Evolutionary conservation across 2,797 vertebrate species (phyloP), one percentile per base, ranked within the genome.

Genomic region (Peromyscus attwateri): DNA sequence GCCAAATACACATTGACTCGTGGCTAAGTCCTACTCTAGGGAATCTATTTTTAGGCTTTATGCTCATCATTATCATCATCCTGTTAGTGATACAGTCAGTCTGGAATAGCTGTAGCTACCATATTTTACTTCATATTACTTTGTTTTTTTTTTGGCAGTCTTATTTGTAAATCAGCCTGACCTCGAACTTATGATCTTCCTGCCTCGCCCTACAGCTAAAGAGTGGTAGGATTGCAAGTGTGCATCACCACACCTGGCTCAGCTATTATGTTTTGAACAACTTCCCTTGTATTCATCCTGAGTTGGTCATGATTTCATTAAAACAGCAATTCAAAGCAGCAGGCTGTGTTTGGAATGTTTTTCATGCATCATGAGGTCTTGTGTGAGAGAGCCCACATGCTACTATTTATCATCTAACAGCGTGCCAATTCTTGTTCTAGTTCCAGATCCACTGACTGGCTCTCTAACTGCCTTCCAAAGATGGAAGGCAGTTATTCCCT

Each of bases 301-400:
- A 71, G 25, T 70, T 92, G 29, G 25, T 55, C 55, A 57, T 64
- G 89, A 76, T 8, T 17, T 75, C 55, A 83, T 12, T 94, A 37
- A 92, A 96, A 96, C 34, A 71, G 31, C 81, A 91, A 60, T 73
- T 52, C 9, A 84, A 84, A 91, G 57, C 17, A 75, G 13, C 31
- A 80, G 57, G 17, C 46, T 0, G 14, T 29, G 16, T 83, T 95
- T 31, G 17, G 34, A 91, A 79, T 79, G 60, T 16, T 71, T 40
- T 79, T 34, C 13, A n/a, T 80, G 55, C 73, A 55, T 46, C 46
- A 84, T 52, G n/a, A 23, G 31, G 46, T 76, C n/a, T 19, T 40
- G 1, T 31, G 4, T 46, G 57, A 37, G 27, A 85, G 6, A 37
- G 34, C 27, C 46, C 40, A 68, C 37, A 84, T n/a, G n/a, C 27